Evolutionary conservation across 2,888 invertebrate species (phyloP).

Genomic region (Polyploca ridens): DNA sequence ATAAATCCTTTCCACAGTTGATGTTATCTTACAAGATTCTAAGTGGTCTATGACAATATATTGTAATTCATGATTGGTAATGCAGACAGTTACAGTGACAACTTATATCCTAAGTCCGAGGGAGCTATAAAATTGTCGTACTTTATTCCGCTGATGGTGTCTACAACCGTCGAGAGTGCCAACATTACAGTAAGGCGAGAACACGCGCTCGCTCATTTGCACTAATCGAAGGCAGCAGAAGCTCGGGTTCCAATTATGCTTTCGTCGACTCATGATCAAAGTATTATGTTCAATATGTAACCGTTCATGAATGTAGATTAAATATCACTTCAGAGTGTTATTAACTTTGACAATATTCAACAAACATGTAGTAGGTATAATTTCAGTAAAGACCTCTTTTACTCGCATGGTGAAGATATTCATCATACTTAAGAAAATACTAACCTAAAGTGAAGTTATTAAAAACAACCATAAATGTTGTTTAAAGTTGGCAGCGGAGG

Average conservation of each 20-base stretch:
- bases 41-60: background rate
- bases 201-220: conserved; percentile 55
- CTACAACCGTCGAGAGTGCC: conserved; percentile 10
- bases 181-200: conserved; percentile 43
- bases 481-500: background rate
- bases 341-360: background rate
- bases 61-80: background rate
- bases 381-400: background rate
- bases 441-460: background rate
- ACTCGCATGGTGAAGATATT: no score
- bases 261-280: conserved; percentile 50
- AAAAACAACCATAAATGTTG: background rate
- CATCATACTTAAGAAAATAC: no score
- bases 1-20: background rate
- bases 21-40: background rate
- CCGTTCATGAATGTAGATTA: conserved; percentile 31
- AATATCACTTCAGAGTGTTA: conserved; percentile 17
- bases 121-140: conserved; percentile 4
- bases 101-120: background rate
- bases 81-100: background rate
- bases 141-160: background rate
- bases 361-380: background rate
- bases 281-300: conserved; percentile 30
- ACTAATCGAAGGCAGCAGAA: conserved; percentile 54
- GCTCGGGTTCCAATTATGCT: conserved; percentile 66